A percentile compares a stretch with the other conserved stretches of the same genome.
These are phyloP conservation scores for Olivierus martensii DNA, from an alignment of 1,140 invertebrate species.

Conservation along the genomic window DNA sequence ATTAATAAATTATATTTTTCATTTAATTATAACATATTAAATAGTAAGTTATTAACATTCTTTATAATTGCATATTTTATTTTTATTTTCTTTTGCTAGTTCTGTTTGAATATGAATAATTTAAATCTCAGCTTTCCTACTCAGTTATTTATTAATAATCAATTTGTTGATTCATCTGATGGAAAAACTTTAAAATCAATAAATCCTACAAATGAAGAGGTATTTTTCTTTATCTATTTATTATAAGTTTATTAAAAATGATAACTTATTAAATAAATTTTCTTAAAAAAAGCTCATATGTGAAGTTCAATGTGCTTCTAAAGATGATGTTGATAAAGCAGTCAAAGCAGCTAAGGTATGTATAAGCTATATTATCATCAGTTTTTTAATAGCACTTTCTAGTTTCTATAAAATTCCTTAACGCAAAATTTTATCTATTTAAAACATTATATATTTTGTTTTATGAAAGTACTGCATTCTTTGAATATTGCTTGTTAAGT, in stretches of 20 bases:
- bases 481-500: too few species aligned
- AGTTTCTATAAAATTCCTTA: too few species aligned
- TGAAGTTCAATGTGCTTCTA: constrained; percentile 55
- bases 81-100: constrained; percentile 20
- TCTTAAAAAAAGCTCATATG: constrained; percentile 30
- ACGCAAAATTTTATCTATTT: too few species aligned
- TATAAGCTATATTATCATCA: neutral
- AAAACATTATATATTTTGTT: too few species aligned
- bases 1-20: too few species aligned
- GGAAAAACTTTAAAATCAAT: constrained; percentile 48
- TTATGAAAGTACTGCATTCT: too few species aligned
- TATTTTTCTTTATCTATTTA: constrained; percentile 22
- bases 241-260: too few species aligned
- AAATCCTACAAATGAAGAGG: constrained; percentile 71
- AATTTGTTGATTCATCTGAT: constrained; percentile 64
- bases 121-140: constrained; percentile 68
- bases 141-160: constrained; percentile 78
- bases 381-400: too few species aligned
- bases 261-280: neutral
- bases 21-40: too few species aligned
- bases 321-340: constrained; percentile 69
- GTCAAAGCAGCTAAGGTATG: constrained; percentile 61
- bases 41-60: too few species aligned
- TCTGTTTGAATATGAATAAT: constrained; percentile 57
- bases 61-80: too few species aligned